These are phyloP conservation scores for Acleris holmiana DNA, from an alignment of 2,888 invertebrate species.

Conservation along the genomic window DNA sequence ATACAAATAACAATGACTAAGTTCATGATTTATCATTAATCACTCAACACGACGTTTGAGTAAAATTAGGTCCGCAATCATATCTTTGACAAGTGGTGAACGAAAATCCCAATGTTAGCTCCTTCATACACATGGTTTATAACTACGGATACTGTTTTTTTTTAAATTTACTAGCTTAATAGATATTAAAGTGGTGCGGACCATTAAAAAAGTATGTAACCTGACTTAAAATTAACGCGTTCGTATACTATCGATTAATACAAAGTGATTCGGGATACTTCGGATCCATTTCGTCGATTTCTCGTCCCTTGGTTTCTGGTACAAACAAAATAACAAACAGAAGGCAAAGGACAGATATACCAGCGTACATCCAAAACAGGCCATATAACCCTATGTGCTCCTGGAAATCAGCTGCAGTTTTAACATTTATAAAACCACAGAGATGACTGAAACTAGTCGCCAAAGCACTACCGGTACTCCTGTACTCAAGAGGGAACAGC, in stretches of 20 bases:
- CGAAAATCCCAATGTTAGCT: too few relatives aligned
- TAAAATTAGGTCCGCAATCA: too few relatives aligned
- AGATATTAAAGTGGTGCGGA: too few relatives aligned
- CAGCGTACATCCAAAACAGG: conserved; percentile 94
- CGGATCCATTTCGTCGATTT: conserved; percentile 94
- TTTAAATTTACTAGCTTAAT: neutral
- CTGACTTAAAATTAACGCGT: neutral
- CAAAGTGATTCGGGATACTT: conserved; percentile 85
- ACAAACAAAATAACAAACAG: conserved; percentile 93
- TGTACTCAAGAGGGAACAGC: conserved; percentile 88
- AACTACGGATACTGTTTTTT: neutral
- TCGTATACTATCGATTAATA: conserved; percentile 77
- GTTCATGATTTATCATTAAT: conserved; percentile 8
- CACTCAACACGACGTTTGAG: neutral
- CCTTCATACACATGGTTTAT: too few relatives aligned
- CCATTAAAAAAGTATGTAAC: too few relatives aligned
- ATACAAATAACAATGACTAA: conserved; percentile 18
- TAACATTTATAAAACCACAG: conserved; percentile 93
- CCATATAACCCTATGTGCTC: conserved; percentile 90
- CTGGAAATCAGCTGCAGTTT: conserved; percentile 92
- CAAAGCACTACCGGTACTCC: conserved; percentile 87
- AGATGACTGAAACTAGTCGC: conserved; percentile 93
- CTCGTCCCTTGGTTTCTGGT: conserved; percentile 95
- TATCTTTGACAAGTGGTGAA: too few relatives aligned
- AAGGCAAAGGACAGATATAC: conserved; percentile 90